Evolutionary conservation across 2,797 vertebrate species (phyloP), one percentile per base, ranked within the genome.

Genomic region (Pangasius djambal): DNA sequence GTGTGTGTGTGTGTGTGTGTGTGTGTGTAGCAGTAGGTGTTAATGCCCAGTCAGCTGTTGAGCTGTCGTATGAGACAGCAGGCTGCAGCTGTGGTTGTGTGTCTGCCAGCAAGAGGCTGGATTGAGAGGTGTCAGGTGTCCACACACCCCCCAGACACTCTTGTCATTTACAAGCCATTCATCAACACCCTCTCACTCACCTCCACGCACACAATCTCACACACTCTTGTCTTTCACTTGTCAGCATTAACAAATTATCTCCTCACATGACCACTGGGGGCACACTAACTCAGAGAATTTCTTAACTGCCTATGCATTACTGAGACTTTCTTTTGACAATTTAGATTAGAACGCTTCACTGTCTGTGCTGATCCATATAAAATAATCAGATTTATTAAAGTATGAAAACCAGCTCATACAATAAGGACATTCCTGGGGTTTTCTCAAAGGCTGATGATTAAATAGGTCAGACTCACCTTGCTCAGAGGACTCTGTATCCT

Each of bases 401-500:
- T 48, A 85, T 69, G 10, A 67, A 48, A 10, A 6, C 12, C 15
- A 63, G n/a, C 31, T 6, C 13, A 3, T 25, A 34, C 10, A 52
- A 55, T 15, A 52, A 72, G 16, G 65, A 22, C 18, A 37, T 34
- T 52, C 48, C 15, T 7, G 1, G 4, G 44, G n/a, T 85, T 70
- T 52, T 85, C 28, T 50, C 48, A 86, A 50, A 86, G 37, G 28
- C 57, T 31, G 28, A 34, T 57, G 74, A 65, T 78, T 63, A 87
- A 82, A 50, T 52, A 65, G 74, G 31, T 28, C 13, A 90, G 65
- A 83, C 92, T 94, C 91, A 95, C 96, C 96, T 93, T 95, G 95
- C 86, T 96, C 95, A 22, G 95, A 96, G 28, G 95, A 96, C 91
- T 94, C 95, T 7, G 94, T 97, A 81, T 96, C 96, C 48, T 92